These are phyloP conservation scores for Coracias cyanogaster DNA, from an alignment of 2,797 vertebrate genomes.

Conservation along the genomic window DNA sequence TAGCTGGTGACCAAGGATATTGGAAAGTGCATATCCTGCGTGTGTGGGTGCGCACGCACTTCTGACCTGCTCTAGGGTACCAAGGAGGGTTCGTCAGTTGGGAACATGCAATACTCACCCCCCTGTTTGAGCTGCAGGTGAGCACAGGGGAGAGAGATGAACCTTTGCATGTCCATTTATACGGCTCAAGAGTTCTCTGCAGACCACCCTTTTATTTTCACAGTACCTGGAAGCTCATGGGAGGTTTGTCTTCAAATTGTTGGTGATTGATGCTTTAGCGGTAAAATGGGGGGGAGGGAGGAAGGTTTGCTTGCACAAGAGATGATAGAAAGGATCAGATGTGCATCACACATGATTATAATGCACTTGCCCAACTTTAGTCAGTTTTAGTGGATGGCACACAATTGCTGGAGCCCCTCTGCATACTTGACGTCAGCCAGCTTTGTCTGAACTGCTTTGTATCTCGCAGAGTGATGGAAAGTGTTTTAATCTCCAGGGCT, in stretches of 20 bases:
- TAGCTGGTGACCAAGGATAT: neutral
- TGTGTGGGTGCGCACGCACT: rapidly evolving
- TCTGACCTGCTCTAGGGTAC: neutral
- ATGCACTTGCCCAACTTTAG: neutral
- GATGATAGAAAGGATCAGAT: neutral
- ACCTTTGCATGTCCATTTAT: neutral
- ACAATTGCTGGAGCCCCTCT: neutral
- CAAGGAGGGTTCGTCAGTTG: neutral
- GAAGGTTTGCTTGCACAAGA: neutral
- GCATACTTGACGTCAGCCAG: rapidly evolving
- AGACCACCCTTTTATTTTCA: neutral
- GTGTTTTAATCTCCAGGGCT: neutral
- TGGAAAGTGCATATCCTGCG: rapidly evolving
- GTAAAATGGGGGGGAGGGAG: neutral
- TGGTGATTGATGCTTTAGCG: neutral
- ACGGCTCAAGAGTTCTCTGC: neutral
- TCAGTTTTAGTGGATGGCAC: neutral
- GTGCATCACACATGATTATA: too few species aligned
- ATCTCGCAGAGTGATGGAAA: rapidly evolving
- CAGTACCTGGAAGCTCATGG: neutral
- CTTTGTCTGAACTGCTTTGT: neutral
- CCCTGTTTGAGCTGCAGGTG: neutral
- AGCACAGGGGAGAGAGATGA: neutral
- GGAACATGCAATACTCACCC: rapidly evolving
- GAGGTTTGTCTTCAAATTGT: neutral